Conservation (phyloP, 2,113 vertebrate species). For the Empidonax alnorum region DNA sequence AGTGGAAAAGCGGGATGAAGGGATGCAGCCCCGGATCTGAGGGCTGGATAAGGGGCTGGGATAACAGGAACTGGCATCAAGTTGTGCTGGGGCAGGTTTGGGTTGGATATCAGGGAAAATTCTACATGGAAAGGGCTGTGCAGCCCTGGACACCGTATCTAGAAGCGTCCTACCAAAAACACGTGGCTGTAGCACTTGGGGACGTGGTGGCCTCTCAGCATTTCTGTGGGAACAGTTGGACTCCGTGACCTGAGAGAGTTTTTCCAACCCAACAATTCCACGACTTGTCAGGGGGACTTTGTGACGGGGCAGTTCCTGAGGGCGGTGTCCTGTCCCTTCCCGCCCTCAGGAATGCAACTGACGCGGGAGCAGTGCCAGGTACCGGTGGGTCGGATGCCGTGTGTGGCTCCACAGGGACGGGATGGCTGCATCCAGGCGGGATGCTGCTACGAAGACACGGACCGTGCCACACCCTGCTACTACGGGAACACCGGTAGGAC, state of each 20-base stretch:
- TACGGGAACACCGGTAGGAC: conserved; percentile 67
- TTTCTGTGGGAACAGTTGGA: neutral
- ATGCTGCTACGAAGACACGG: conserved; percentile 62
- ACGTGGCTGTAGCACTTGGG: neutral
- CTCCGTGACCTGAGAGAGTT: neutral
- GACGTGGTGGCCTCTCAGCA: neutral
- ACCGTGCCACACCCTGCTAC: conserved; percentile 30
- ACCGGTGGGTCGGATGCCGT: conserved; percentile 3
- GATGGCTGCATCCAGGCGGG: conserved; percentile 43
- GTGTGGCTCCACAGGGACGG: neutral
- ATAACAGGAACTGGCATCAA: rapidly evolving
- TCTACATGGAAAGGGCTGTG: neutral
- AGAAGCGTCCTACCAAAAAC: neutral
- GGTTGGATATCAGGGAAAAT: neutral
- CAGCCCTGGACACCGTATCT: neutral
- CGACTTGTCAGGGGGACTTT: neutral
- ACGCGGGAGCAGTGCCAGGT: conserved; percentile 48
- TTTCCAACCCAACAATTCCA: neutral
- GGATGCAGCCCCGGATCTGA: neutral
- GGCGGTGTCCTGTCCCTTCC: rapidly evolving
- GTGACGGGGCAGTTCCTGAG: neutral
- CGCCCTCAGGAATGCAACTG: neutral
- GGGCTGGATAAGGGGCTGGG: neutral
- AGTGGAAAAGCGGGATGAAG: rapidly evolving
- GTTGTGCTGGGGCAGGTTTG: neutral